Evolutionary conservation across 2,888 invertebrate species (phyloP).

Genomic region (Eupithecia inturbata): DNA sequence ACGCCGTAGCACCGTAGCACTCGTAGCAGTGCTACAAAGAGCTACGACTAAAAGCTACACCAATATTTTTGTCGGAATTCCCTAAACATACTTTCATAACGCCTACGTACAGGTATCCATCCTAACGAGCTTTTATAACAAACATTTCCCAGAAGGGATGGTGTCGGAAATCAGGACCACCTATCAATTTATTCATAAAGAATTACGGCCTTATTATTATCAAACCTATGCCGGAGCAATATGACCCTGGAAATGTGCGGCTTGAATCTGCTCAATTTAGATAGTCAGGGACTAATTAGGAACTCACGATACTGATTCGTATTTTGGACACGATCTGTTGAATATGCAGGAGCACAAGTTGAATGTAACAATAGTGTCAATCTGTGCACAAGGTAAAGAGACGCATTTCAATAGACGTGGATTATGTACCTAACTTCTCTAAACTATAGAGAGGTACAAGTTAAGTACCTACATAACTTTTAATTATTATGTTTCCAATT

Average conservation of each 20-base stretch:
- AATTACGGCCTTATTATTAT: neutral
- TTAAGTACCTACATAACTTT: no score
- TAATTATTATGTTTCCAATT: no score
- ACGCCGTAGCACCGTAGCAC: constrained; percentile 12
- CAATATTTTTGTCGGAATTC: neutral
- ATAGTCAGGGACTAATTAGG: constrained; percentile 8
- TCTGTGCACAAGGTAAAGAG: neutral
- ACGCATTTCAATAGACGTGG: neutral
- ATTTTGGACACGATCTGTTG: constrained; percentile 13
- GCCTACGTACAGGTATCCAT: constrained; percentile 1
- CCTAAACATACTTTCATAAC: neutral
- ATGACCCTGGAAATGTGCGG: neutral
- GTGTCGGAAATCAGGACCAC: neutral
- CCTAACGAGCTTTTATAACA: constrained; percentile 11
- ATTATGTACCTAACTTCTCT: neutral
- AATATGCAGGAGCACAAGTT: constrained; percentile 11
- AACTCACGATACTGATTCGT: constrained; percentile 4
- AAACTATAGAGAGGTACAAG: no score
- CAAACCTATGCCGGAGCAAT: constrained; percentile 1
- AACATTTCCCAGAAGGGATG: constrained; percentile 16
- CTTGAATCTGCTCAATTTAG: constrained; percentile 7
- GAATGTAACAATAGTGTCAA: constrained; percentile 6
- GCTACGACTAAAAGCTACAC: constrained; percentile 21
- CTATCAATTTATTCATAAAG: constrained; percentile 19
- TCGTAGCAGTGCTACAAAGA: constrained; percentile 13